phyloP scores from a whole-genome alignment of 2,113 vertebrate species.

The Clinocottus analis region DNA sequence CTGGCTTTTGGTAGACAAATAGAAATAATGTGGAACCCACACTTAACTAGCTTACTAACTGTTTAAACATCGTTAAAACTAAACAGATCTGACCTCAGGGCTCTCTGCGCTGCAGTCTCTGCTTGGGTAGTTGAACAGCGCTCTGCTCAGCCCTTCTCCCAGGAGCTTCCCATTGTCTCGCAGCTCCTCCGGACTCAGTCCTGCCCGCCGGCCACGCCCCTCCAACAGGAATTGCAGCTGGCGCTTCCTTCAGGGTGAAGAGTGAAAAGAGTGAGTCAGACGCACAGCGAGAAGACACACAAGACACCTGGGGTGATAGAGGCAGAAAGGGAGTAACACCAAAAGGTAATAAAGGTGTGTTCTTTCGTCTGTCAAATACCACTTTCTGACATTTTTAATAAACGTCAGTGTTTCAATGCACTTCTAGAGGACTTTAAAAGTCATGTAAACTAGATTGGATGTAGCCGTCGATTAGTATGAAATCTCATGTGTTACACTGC shows the following conservation, averaged over 20 bases:
- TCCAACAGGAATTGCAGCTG: conserved; percentile 92
- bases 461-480: conserved; percentile 37
- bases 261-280: conserved; percentile 24
- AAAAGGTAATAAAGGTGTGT: conserved; percentile 1
- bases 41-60: not conserved
- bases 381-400: not conserved
- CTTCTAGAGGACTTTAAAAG: conserved; percentile 21
- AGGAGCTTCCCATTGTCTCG: conserved; percentile 86
- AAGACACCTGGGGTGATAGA: not conserved
- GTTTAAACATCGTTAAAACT: not conserved
- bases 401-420: not conserved
- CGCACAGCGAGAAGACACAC: conserved; percentile 11
- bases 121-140: conserved; percentile 88
- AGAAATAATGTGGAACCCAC: not conserved
- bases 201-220: conserved; percentile 88
- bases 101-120: conserved; percentile 88
- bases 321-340: conserved; percentile 25
- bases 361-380: conserved; percentile 5
- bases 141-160: conserved; percentile 88
- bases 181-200: conserved; percentile 86
- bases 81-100: conserved; percentile 85
- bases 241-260: conserved; percentile 86
- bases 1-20: not conserved
- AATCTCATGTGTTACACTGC: conserved; percentile 39
- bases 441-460: conserved; percentile 43